Conservation (phyloP, 2,113 vertebrate species). For the Xiphophorus couchianus region DNA sequence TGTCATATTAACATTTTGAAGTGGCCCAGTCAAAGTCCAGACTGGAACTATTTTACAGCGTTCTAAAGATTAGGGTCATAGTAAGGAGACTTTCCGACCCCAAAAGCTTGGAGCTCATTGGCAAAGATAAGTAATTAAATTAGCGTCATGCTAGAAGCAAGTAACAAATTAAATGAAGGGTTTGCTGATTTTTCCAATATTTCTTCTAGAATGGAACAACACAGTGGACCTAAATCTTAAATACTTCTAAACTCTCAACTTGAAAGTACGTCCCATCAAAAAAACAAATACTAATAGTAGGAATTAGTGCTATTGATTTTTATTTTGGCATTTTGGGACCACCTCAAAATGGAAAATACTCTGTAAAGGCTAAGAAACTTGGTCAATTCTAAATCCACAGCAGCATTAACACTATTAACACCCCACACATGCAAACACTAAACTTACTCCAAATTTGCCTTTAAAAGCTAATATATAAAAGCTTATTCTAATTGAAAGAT, state of each 20-base stretch:
- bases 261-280: too few species aligned
- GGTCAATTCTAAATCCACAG: neutral
- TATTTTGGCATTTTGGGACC: neutral
- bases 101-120: neutral
- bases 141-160: neutral
- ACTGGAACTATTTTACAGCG: neutral
- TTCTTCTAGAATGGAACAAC: neutral
- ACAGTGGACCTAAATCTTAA: neutral
- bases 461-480: neutral
- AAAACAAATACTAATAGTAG: too few species aligned
- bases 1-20: neutral
- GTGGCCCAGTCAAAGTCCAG: neutral
- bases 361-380: neutral
- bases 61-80: neutral
- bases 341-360: neutral
- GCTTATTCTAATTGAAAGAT: neutral
- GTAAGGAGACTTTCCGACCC: neutral
- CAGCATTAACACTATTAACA: neutral
- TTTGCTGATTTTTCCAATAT: neutral
- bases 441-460: neutral
- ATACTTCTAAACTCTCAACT: neutral
- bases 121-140: neutral
- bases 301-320: too few species aligned
- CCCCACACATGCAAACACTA: neutral
- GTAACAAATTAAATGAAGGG: neutral